Evolutionary conservation across 2,113 vertebrate species (phyloP).

Genomic region (Turnix velox): DNA sequence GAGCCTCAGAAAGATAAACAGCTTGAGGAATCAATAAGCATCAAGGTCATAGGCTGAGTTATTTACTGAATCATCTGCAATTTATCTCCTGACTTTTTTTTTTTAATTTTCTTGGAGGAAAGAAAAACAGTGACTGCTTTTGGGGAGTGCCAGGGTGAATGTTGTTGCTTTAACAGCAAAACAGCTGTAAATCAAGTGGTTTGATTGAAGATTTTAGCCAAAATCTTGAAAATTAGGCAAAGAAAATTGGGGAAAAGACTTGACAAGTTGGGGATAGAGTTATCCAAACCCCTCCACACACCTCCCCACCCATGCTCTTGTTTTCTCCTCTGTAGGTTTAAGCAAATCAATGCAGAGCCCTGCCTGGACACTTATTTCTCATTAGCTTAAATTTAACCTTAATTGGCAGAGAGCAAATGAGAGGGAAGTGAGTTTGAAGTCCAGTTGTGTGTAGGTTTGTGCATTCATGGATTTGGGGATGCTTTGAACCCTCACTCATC

Average conservation of each 20-base stretch:
- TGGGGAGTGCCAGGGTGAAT: not conserved
- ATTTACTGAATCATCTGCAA: conserved; percentile 74
- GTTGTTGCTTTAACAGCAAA: not conserved
- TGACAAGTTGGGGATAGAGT: not conserved
- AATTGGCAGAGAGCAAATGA: not conserved
- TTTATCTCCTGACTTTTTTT: conserved; percentile 70
- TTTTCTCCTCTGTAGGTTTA: not conserved
- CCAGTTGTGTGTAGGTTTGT: not conserved
- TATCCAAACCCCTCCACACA: fast-evolving
- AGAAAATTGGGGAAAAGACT: not conserved
- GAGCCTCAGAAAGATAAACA: conserved; percentile 77
- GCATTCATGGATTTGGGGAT: fast-evolving
- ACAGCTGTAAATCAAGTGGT: not conserved
- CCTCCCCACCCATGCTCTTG: not conserved
- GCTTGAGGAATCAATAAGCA: conserved; percentile 79
- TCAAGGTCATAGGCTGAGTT: conserved; percentile 80
- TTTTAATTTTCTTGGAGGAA: too few relatives aligned
- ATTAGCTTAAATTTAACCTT: conserved; percentile 29
- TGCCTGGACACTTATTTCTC: conserved; percentile 14
- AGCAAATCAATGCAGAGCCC: conserved; percentile 27
- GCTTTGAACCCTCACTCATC: not conserved
- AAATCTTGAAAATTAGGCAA: not conserved
- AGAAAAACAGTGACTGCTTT: conserved; percentile 46
- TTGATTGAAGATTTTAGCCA: too few relatives aligned
- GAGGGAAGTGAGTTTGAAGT: not conserved